Evolutionary conservation across 1,140 invertebrate genomes (phyloP).

Genomic region (Pentalonia nigronervosa): DNA sequence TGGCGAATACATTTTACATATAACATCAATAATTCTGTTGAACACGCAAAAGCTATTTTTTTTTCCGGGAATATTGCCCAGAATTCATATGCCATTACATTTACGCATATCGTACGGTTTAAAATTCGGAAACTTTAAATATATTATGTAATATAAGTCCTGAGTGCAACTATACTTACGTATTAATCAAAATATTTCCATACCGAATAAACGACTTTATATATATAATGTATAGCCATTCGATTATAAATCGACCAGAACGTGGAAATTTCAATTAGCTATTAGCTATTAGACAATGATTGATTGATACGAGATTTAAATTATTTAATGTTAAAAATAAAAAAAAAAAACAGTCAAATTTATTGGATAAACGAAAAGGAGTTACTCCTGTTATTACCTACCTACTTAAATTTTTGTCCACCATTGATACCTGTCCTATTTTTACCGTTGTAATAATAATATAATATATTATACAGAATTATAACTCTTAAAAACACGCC

Average conservation of each 20-base stretch:
- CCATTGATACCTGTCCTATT: neutral
- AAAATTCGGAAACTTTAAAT: no score
- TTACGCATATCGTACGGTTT: neutral
- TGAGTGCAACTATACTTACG: neutral
- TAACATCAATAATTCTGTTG: slow-evolving; percentile 27
- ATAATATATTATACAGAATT: neutral
- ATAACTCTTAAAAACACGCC: no score
- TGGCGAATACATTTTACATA: slow-evolving; percentile 15
- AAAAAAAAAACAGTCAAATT: neutral
- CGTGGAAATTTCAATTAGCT: neutral
- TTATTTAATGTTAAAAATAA: neutral
- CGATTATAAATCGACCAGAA: neutral
- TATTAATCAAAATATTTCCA: neutral
- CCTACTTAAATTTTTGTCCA: neutral
- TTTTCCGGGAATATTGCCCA: neutral
- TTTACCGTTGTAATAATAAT: no score
- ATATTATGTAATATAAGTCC: neutral
- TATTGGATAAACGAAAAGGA: neutral
- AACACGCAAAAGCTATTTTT: neutral
- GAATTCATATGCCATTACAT: neutral
- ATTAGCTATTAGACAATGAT: neutral
- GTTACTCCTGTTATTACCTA: no score
- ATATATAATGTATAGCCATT: neutral
- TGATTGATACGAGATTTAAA: neutral
- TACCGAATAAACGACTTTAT: neutral